Evolutionary conservation across 2,113 vertebrate species (phyloP).

Genomic region (Caranx melampygus): DNA sequence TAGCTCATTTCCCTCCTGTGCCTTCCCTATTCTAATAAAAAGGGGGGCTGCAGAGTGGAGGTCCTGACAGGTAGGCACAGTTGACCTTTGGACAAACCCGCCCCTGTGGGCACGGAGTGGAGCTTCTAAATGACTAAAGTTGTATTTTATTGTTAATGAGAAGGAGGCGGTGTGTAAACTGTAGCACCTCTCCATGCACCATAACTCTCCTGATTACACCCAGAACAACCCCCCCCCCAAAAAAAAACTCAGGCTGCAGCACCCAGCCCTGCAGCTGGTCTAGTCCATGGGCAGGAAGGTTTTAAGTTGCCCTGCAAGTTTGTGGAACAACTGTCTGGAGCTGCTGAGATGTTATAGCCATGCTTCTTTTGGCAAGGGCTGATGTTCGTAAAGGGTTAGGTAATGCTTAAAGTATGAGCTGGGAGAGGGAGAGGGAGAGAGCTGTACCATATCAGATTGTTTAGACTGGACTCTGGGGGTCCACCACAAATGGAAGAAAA

Average conservation of each 20-base stretch:
- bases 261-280: constrained; percentile 11
- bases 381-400: constrained; percentile 30
- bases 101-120: constrained; percentile 11
- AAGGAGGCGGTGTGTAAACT: not conserved
- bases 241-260: constrained; percentile 6
- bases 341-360: constrained; percentile 44
- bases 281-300: constrained; percentile 23
- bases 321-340: constrained; percentile 51
- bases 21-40: constrained; percentile 4
- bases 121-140: constrained; percentile 8
- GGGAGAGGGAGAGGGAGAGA: constrained; percentile 22
- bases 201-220: constrained; percentile 30
- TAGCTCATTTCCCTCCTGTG: constrained; percentile 3
- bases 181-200: constrained; percentile 17
- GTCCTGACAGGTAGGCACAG: constrained; percentile 39
- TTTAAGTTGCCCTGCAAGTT: constrained; percentile 54
- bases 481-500: constrained; percentile 63
- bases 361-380: constrained; percentile 61
- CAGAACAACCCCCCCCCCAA: not conserved
- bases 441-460: constrained; percentile 62
- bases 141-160: constrained; percentile 33
- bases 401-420: constrained; percentile 69
- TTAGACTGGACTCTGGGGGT: constrained; percentile 68
- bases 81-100: constrained; percentile 60
- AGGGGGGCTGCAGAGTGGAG: not conserved